Base-by-base conservation (phyloP, 1,140 invertebrate species). In the Tetramorium parvispinum region DNA sequence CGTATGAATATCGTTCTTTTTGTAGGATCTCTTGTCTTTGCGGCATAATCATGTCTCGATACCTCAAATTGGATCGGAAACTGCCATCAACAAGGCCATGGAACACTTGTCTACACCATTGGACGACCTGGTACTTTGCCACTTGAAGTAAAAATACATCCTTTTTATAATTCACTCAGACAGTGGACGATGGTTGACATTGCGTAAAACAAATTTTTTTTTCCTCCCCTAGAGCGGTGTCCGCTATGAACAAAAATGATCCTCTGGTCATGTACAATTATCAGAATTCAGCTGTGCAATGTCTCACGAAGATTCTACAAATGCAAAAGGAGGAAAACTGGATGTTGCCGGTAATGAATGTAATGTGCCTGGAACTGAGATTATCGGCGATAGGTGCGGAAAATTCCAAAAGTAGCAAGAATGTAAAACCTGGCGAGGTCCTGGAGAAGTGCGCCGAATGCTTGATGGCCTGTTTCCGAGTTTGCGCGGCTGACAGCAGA, bases 391-490 rank as follows among this genome's bases (percentile, higher is more conserved):
- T 85, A 46, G 57, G 71, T 43, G 82, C 57, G 13, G 98, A 99
- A 93, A 96, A 95, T 88, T 88, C 91, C 91, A 95, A 94, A 90
- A 92, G 27, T 3, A 91, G 92, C 32, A 94, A 94, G 49, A 96
- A 92, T 70, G 91, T 95, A 43, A 97, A 96, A 71, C 96, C 97
- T 0, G 97, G 97, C 4, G 97, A 98, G 93, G 97, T 97, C 68
- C 93, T 99, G 68, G 98, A 99, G 95, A 99, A 99, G 94, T 98
- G 98, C 59, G 99, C 99, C 0, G 99, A 99, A 90, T 97, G 97
- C 90, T 95, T 99, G 8, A 99, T 99, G 97, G 97, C 97, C 24
- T 98, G 98, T 94, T 99, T 99, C 95, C 95, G 99, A 92, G 98
- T 99, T 21, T 99, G 99, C 95, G 98, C 99, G 32, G 98, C 98